Conservation (phyloP, 2,797 vertebrate genomes). For the Halcyon leucocephala region DNA sequence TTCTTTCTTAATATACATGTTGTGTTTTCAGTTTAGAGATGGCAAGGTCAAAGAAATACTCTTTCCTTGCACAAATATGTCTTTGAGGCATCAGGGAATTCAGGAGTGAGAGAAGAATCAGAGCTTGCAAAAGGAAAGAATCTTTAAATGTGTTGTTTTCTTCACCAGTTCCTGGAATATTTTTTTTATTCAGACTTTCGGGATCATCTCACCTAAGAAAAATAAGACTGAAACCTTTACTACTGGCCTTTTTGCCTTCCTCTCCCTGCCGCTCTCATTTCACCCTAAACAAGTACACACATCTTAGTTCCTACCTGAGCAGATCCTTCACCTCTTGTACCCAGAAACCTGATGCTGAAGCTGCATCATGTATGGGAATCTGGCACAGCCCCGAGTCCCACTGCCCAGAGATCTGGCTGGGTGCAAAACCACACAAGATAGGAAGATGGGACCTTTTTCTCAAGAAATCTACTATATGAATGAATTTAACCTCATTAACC, state of each 20-base stretch:
- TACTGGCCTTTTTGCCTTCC: neutral
- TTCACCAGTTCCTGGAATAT: neutral
- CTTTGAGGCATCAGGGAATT: conserved; percentile 23
- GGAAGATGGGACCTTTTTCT: neutral
- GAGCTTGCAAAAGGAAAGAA: neutral
- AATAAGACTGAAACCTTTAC: neutral
- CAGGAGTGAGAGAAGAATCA: neutral
- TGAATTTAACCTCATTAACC: neutral
- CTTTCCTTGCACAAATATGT: conserved; percentile 51
- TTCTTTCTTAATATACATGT: conserved; percentile 62
- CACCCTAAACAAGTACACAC: neutral
- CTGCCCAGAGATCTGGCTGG: neutral
- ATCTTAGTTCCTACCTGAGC: rapidly evolving
- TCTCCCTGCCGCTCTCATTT: neutral
- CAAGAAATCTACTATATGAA: neutral
- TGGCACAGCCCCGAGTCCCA: neutral
- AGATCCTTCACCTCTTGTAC: rapidly evolving
- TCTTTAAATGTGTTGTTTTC: neutral
- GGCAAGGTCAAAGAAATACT: conserved; percentile 63
- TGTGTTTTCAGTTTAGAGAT: conserved; percentile 40
- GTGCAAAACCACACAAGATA: neutral
- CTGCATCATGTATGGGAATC: neutral
- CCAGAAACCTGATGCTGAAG: neutral
- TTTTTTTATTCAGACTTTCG: neutral
- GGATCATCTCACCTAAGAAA: neutral